Evolutionary conservation across 2,113 vertebrate genomes (phyloP).

Genomic region (Rhinopomastus cyanomelas): DNA sequence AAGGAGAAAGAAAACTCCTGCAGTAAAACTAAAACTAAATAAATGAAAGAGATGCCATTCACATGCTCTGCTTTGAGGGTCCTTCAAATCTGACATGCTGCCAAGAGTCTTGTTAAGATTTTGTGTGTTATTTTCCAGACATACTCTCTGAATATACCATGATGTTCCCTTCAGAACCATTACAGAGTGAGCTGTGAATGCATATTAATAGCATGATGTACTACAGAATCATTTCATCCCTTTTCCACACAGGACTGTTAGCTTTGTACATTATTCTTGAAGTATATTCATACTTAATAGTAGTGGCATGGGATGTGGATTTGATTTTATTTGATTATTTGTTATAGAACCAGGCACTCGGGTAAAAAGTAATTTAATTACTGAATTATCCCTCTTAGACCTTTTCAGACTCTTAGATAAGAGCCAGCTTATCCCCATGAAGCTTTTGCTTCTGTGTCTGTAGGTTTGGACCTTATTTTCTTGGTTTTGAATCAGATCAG

Average conservation of each 20-base stretch:
- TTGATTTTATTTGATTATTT: conserved; percentile 25
- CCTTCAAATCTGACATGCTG: conserved; percentile 31
- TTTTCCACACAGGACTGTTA: conserved; percentile 39
- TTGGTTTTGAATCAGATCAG: not conserved
- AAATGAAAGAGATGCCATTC: conserved; percentile 3
- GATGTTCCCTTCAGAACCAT: conserved; percentile 60
- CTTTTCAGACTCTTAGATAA: not conserved
- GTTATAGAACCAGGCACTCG: not conserved
- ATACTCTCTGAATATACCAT: conserved; percentile 3
- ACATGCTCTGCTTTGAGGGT: conserved; percentile 24
- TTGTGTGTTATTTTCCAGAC: conserved; percentile 55
- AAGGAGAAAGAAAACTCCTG: not conserved
- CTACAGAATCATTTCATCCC: conserved; percentile 13
- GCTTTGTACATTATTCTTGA: conserved; percentile 22
- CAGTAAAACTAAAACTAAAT: not conserved
- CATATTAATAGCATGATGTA: conserved; percentile 33
- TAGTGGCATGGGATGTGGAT: not conserved
- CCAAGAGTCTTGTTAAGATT: conserved; percentile 45
- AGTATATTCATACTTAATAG: not conserved
- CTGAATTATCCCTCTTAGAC: not conserved
- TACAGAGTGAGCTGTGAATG: conserved; percentile 48
- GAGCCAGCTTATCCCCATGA: not conserved
- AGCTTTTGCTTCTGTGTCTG: not conserved
- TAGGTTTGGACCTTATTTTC: not conserved
- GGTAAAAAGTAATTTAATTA: not conserved